Conservation (phyloP, 2,888 invertebrate species). For the Cataglyphis livida region DNA sequence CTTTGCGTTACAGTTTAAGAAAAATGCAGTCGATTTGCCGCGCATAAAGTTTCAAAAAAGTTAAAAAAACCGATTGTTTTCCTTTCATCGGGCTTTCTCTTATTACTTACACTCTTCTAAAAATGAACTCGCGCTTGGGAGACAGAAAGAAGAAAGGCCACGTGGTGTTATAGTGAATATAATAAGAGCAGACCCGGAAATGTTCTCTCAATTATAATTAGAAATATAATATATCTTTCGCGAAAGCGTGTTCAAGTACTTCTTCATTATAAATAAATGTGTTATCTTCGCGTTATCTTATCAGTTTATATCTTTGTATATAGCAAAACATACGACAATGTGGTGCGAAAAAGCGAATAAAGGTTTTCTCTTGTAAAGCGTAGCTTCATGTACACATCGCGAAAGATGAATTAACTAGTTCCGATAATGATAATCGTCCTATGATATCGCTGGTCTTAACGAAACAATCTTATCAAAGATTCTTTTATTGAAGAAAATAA, state of each 20-base stretch:
- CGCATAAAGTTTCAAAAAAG: background rate
- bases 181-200: constrained; percentile 23
- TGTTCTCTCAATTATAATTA: constrained; percentile 16
- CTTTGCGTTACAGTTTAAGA: constrained; percentile 24
- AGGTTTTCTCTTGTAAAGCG: background rate
- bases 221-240: constrained; percentile 16
- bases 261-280: constrained; percentile 27
- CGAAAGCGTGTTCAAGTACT: constrained; percentile 9
- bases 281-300: constrained; percentile 8
- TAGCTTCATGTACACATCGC: constrained; percentile 16
- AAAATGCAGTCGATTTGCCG: constrained; percentile 12
- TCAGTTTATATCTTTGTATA: constrained; percentile 15
- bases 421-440: constrained; percentile 22
- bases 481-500: background rate
- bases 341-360: constrained; percentile 13
- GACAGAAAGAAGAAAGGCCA: constrained; percentile 23
- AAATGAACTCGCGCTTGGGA: constrained; percentile 7
- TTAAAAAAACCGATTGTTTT: constrained; percentile 6
- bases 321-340: background rate
- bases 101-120: constrained; percentile 20
- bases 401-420: constrained; percentile 26
- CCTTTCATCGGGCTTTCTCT: constrained; percentile 3
- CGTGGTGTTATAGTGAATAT: background rate
- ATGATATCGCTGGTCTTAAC: constrained; percentile 48
- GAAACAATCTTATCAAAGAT: constrained; percentile 16